phyloP scores from a whole-genome alignment of 2,888 invertebrate species.

The Cephus pygmeus region DNA sequence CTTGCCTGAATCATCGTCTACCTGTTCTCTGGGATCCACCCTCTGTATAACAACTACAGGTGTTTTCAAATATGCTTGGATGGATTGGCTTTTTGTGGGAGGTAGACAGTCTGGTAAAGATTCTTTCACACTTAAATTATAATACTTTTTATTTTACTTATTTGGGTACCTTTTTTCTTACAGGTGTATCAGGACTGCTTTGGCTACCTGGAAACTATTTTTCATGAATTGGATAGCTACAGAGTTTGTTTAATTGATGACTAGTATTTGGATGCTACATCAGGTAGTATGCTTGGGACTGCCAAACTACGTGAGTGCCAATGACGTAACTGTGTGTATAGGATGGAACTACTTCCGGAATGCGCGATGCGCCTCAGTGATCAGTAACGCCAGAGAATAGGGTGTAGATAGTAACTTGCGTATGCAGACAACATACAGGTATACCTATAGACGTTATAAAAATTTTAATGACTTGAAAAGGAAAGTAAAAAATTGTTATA shows the following conservation, averaged over 20 bases:
- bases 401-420: constrained; percentile 14
- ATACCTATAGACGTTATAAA: background rate
- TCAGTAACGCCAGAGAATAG: constrained; percentile 28
- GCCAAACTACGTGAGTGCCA: background rate
- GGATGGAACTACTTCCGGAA: constrained; percentile 48
- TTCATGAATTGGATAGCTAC: background rate
- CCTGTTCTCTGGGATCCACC: background rate
- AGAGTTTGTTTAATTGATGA: background rate
- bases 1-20: constrained; percentile 24
- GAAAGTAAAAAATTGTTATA: background rate
- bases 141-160: background rate
- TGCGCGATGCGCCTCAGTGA: constrained; percentile 55
- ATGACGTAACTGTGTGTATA: background rate
- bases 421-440: background rate
- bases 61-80: background rate
- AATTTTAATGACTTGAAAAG: background rate
- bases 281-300: background rate
- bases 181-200: background rate
- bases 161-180: background rate
- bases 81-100: background rate
- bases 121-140: background rate
- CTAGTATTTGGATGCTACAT: background rate
- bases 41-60: background rate
- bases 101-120: background rate
- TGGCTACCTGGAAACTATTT: background rate